Evolutionary conservation across 1,140 invertebrate species (phyloP), one percentile per base, ranked within the genome.

Genomic region (Drosophila lini): DNA sequence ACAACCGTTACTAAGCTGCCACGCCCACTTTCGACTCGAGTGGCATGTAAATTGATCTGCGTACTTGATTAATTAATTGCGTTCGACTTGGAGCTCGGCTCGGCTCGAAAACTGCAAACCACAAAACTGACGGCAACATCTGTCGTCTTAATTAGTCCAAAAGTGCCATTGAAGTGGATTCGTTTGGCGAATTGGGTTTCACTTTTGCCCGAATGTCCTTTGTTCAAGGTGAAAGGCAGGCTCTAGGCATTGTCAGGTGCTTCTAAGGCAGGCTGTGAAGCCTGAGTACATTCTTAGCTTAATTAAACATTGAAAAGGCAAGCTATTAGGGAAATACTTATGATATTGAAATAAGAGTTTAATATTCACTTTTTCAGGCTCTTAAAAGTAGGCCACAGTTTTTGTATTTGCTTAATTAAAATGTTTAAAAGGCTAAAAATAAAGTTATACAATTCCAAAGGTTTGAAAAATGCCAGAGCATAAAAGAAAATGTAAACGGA

Each of bases 21-120:
- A 58, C 74, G 63, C 62, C 71, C 38, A 41, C 57, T 31, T 52
- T 22, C 34, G 13, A 61, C 25, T 31, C 41, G 22, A 41, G 50
- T 71, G 65, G 65, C 62, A 77, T 77, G 74, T 77, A 77, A 77
- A 77, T 77, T 77, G 74, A 76, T 76, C 74, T 59, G 62, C 55
- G 74, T 47, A 76, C 74, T 76, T 76, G 74, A 77, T 77, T 77
- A 77, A 77, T 77, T 77, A 77, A 77, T 77, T 74, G 69, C 70
- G 69, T 74, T 74, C 48, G 58, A 59, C 41, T 65, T 34, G 74
- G 22, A n/a, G 48, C 25, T 58, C 45, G n/a, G 19, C 19, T 19
- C 19, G 19, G 36, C 15, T 31, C 9, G 50, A 55, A 48, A 47
- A 70, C 40, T 47, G 67, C 65, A 71, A 70, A 73, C 69, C 69